Conservation (phyloP, 2,113 vertebrate species). For the Dasyurus viverrinus region DNA sequence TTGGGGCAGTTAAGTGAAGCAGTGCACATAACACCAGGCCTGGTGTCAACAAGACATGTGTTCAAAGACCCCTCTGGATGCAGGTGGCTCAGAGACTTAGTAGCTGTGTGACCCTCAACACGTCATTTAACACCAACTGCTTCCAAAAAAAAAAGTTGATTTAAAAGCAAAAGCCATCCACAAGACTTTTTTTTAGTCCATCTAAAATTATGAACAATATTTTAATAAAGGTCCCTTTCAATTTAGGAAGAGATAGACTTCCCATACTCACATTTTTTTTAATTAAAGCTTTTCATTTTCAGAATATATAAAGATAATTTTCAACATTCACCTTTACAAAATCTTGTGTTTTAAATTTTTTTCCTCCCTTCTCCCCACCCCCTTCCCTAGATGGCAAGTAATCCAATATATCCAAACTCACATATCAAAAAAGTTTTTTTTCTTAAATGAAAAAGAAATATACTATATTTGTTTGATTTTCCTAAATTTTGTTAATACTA, state of each 20-base stretch:
- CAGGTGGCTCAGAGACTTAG: background rate
- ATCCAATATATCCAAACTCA: background rate
- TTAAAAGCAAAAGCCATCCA: background rate
- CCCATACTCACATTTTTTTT: background rate
- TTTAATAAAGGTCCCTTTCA: background rate
- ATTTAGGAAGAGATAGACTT: too few relatives aligned
- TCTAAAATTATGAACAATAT: background rate
- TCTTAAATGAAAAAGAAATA: background rate
- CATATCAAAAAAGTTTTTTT: background rate
- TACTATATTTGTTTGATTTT: background rate
- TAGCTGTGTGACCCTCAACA: background rate
- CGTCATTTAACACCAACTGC: background rate
- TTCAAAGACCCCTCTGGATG: background rate
- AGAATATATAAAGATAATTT: too few relatives aligned
- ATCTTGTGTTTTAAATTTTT: too few relatives aligned
- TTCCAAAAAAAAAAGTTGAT: background rate
- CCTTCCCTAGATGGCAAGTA: too few relatives aligned
- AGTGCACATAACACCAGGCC: background rate
- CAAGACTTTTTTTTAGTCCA: background rate
- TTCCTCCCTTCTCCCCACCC: too few relatives aligned
- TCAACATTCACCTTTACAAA: too few relatives aligned
- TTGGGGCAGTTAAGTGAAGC: too few relatives aligned
- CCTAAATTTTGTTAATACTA: background rate
- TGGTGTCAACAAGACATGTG: background rate
- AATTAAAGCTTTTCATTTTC: too few relatives aligned